These are phyloP conservation scores for Kryphioiulus occultus DNA, from an alignment of 2,888 invertebrate species.

Conservation along the genomic window DNA sequence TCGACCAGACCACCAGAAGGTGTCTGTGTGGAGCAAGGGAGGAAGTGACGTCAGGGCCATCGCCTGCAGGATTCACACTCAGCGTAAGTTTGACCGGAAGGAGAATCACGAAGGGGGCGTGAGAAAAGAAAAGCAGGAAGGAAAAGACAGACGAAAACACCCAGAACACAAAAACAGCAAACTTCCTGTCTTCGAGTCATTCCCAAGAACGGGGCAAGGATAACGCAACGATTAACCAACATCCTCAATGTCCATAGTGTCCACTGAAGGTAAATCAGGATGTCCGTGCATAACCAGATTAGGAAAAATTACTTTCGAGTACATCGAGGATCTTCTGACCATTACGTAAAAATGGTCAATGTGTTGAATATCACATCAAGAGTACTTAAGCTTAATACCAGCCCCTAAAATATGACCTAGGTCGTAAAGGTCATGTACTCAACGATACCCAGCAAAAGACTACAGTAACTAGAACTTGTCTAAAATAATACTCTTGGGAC, in stretches of 20 bases:
- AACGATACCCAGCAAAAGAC: no score
- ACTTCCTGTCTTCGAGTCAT: not conserved
- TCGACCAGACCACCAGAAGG: not conserved
- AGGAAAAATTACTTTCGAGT: no score
- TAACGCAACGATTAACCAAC: not conserved
- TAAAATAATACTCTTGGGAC: no score
- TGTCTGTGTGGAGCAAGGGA: not conserved
- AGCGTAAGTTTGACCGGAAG: not conserved
- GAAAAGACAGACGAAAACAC: not conserved
- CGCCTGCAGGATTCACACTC: not conserved
- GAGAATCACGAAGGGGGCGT: not conserved
- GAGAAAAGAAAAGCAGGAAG: slow-evolving; percentile 32
- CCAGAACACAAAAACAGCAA: not conserved
- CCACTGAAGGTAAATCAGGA: not conserved
- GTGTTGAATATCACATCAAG: no score
- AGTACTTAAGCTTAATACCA: no score
- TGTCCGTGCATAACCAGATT: not conserved
- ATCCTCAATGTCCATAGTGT: slow-evolving; percentile 28
- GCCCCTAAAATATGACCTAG: no score
- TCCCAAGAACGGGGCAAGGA: not conserved
- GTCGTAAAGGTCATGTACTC: no score
- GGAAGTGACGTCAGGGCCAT: not conserved
- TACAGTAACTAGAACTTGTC: no score
- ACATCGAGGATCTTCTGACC: no score
- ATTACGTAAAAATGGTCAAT: no score